Percentiles rank a stretch among this genome's conserved stretches.
phyloP scores from a whole-genome alignment of 2,888 invertebrate species.

The Drosophila tripunctata region DNA sequence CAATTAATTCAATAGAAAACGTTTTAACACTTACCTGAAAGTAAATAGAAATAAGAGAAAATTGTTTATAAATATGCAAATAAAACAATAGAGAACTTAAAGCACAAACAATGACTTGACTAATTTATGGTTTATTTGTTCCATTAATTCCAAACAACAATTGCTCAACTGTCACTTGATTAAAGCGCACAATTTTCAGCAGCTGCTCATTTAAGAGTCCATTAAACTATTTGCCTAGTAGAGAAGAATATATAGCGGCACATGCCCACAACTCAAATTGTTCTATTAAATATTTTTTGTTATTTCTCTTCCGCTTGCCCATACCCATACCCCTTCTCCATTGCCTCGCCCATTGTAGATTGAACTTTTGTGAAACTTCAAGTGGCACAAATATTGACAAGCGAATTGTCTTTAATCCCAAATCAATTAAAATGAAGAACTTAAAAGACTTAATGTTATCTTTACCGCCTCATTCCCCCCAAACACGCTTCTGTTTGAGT shows the following conservation, averaged over 20 bases:
- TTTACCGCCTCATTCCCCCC: background rate
- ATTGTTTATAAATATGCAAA: slow-evolving; percentile 21
- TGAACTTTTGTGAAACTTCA: slow-evolving; percentile 7
- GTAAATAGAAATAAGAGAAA: slow-evolving; percentile 26
- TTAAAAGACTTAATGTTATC: slow-evolving; percentile 15
- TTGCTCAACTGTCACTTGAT: slow-evolving; percentile 14
- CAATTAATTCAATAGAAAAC: background rate
- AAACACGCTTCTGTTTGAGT: background rate
- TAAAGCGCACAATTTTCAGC: background rate
- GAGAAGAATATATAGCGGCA: slow-evolving; percentile 11
- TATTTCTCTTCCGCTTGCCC: background rate
- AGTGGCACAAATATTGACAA: slow-evolving; percentile 56
- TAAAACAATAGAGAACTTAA: slow-evolving; percentile 12
- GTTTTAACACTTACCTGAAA: slow-evolving; percentile 58
- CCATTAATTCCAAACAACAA: background rate
- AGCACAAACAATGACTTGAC: slow-evolving; percentile 14
- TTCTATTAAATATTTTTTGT: background rate
- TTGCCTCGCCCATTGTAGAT: too few relatives aligned
- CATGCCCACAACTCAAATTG: slow-evolving; percentile 1
- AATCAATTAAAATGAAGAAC: slow-evolving; percentile 49
- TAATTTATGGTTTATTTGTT: slow-evolving; percentile 29
- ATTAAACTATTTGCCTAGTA: slow-evolving; percentile 33
- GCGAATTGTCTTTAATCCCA: slow-evolving; percentile 36
- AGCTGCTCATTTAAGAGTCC: slow-evolving; percentile 32
- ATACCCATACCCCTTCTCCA: background rate